Evolutionary conservation across 2,797 vertebrate species (phyloP).

Genomic region (Galago senegalensis): DNA sequence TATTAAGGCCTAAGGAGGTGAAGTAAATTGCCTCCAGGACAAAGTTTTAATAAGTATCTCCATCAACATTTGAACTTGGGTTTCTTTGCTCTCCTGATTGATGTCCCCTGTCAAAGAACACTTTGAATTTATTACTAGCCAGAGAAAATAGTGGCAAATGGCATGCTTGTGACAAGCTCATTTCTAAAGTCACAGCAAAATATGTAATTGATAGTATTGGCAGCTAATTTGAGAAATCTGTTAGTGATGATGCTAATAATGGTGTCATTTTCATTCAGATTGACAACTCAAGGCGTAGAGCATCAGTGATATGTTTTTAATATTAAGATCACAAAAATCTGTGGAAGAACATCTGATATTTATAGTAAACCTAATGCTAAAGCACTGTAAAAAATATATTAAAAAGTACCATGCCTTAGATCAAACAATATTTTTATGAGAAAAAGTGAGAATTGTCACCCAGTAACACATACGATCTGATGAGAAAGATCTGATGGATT

Average conservation of each 20-base stretch:
- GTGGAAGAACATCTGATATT: conserved; percentile 79
- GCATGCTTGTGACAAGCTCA: conserved; percentile 64
- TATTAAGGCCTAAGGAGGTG: not conserved
- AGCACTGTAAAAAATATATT: conserved; percentile 58
- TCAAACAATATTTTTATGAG: conserved; percentile 70
- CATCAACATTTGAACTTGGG: conserved; percentile 29
- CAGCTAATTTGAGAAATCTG: conserved; percentile 81
- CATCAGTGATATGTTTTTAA: conserved; percentile 70
- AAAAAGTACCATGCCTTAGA: conserved; percentile 55
- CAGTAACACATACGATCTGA: not conserved
- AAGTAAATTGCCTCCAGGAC: not conserved
- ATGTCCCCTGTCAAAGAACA: conserved; percentile 60
- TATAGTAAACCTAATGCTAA: conserved; percentile 74
- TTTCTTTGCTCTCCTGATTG: conserved; percentile 49
- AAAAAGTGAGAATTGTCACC: not conserved
- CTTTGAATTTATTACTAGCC: conserved; percentile 62
- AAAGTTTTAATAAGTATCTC: conserved; percentile 35
- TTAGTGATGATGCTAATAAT: conserved; percentile 70
- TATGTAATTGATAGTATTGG: conserved; percentile 81
- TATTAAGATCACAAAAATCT: conserved; percentile 78
- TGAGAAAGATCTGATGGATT: conserved; percentile 54
- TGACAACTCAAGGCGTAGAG: conserved; percentile 72
- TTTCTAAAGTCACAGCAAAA: conserved; percentile 77
- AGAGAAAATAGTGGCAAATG: conserved; percentile 75
- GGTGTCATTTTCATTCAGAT: conserved; percentile 77